Evolutionary conservation across 1,140 invertebrate species (phyloP), one percentile per base, ranked within the genome.

Genomic region (Zaprionus ghesquierei): DNA sequence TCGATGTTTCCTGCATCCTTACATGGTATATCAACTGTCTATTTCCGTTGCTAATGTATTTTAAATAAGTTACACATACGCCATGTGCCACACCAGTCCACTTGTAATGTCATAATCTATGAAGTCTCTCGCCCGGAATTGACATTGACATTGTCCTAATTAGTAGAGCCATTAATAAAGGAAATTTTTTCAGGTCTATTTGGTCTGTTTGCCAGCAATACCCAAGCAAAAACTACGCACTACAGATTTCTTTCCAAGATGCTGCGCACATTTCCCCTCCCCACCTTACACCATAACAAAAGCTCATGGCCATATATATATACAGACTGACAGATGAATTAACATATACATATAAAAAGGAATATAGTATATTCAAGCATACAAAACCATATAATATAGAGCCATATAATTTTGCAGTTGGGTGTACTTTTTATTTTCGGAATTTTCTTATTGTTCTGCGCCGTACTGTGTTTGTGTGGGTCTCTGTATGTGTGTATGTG

Each of bases 381-480:
- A 38, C 18, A 15, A 5, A 5, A 33, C 18, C 3, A 69, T 61
- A 53, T 25, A 6, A 71, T 64, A 54, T 65, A 65, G 55, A 66
- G 62, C 66, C 59, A 72, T 61, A 69, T 69, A 49, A 59, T 33
- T 55, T 69, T 41, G 41, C 60, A 49, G 60, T 64, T 58, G 61
- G 41, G 27, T 65, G 51, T 71, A 53, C 61, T 73, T 69, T 50
- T 65, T 35, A 58, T 62, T 63, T 55, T 54, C 25, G 27, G 35
- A 60, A 66, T 65, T 62, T 73, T 63, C 69, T 62, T 65, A 77
- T 77, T 77, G 73, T 74, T 55, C 23, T 61, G 59, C 15, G 33
- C 23, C 12, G 35, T n/a, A 2, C 33, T 53, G 25, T 54, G 15
- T 35, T n/a, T n/a, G n/a, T n/a, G n/a, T n/a, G n/a, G n/a, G n/a